Percentiles rank a stretch among this genome's conserved stretches.
Evolutionary conservation across 1,140 invertebrate genomes (phyloP).

Genomic region (Drosophila bipectinata): DNA sequence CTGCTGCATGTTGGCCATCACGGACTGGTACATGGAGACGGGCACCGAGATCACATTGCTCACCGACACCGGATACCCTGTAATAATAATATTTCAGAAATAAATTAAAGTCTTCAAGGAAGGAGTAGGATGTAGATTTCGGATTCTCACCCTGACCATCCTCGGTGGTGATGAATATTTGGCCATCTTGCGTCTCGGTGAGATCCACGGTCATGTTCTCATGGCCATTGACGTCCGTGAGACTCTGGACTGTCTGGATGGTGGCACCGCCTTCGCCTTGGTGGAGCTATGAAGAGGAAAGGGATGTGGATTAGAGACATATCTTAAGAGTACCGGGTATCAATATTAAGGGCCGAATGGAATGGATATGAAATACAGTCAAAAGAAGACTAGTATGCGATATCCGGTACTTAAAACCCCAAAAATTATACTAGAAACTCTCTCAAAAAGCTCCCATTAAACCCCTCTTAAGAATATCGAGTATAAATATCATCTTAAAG

Average conservation of each 20-base stretch:
- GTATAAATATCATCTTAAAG: too few relatives aligned
- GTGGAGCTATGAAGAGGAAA: conserved; percentile 87
- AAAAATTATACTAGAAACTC: too few relatives aligned
- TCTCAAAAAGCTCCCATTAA: too few relatives aligned
- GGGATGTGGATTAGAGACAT: background rate
- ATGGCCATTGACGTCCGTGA: conserved; percentile 86
- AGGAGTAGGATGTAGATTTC: too few relatives aligned
- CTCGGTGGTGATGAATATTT: conserved; percentile 97
- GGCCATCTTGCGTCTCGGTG: conserved; percentile 96
- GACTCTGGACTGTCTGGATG: conserved; percentile 91
- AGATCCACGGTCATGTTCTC: conserved; percentile 92
- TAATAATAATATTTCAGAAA: conserved; percentile 19
- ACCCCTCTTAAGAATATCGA: too few relatives aligned
- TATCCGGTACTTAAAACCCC: too few relatives aligned
- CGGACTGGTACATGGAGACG: conserved; percentile 98
- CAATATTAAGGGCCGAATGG: too few relatives aligned
- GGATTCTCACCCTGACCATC: conserved; percentile 92
- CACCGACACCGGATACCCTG: conserved; percentile 93
- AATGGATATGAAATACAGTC: too few relatives aligned
- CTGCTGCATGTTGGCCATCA: conserved; percentile 95
- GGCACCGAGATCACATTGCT: conserved; percentile 98
- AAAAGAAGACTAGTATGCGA: too few relatives aligned
- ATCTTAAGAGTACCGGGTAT: too few relatives aligned
- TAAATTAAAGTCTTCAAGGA: too few relatives aligned
- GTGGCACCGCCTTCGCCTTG: conserved; percentile 89